phyloP scores from a whole-genome alignment of 2,113 vertebrate genomes.

The Brevimyrus niger region DNA sequence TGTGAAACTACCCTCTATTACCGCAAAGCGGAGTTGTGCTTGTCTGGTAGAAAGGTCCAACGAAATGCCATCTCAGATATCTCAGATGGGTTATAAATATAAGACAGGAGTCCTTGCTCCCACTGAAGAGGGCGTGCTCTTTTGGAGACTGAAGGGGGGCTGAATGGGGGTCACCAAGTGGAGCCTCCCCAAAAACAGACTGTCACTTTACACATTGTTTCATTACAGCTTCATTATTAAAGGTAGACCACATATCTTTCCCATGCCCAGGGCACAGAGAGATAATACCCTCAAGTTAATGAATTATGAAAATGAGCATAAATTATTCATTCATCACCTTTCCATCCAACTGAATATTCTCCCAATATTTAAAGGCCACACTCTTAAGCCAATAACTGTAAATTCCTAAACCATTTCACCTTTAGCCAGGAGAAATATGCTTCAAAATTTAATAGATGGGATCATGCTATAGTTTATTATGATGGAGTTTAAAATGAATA shows the following conservation, averaged over 20 bases:
- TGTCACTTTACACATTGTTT: background rate
- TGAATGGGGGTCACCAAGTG: background rate
- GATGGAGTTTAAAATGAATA: background rate
- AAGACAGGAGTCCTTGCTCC: background rate
- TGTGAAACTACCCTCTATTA: background rate
- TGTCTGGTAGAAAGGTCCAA: background rate
- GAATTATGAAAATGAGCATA: background rate
- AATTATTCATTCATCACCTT: constrained; percentile 1
- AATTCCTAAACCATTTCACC: background rate
- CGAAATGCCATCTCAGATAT: background rate
- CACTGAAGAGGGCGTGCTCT: background rate
- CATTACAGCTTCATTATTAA: background rate
- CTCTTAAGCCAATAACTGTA: background rate
- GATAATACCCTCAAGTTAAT: background rate
- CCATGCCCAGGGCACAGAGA: background rate
- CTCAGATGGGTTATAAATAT: background rate
- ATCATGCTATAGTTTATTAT: background rate
- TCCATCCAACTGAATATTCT: constrained; percentile 5
- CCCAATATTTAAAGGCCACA: background rate
- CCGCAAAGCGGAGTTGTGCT: background rate
- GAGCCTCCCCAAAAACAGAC: background rate
- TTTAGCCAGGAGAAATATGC: background rate
- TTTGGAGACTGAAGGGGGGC: background rate
- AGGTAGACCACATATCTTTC: background rate
- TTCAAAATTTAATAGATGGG: background rate